Evolutionary conservation across 2,888 invertebrate genomes (phyloP).

Genomic region (Amblyjoppa proteus): DNA sequence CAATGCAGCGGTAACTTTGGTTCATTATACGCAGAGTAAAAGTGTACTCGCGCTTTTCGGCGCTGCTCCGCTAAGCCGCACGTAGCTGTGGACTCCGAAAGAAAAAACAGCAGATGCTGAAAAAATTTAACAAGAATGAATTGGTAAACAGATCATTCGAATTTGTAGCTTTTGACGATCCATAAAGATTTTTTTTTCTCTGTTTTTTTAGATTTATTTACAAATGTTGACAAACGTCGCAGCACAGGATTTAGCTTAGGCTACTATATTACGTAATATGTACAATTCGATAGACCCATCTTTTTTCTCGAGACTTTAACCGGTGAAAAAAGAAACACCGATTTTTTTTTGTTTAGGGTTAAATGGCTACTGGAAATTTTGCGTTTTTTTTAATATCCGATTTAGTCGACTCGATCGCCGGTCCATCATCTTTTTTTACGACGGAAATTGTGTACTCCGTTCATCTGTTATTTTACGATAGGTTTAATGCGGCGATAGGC

Average conservation of each 20-base stretch:
- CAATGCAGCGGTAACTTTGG: constrained; percentile 71
- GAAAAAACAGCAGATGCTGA: background rate
- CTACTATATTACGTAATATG: constrained; percentile 46
- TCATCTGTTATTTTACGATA: background rate
- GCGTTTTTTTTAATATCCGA: background rate
- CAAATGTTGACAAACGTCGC: constrained; percentile 60
- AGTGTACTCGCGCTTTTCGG: constrained; percentile 28
- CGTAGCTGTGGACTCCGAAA: background rate
- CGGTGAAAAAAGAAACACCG: constrained; percentile 10
- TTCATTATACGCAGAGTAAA: constrained; percentile 55
- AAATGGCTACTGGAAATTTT: background rate
- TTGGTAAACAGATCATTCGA: background rate
- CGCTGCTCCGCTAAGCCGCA: background rate
- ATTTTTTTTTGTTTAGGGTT: background rate
- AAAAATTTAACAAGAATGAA: background rate
- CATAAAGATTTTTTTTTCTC: constrained; percentile 46
- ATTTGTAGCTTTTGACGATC: constrained; percentile 2
- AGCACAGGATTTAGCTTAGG: constrained; percentile 30
- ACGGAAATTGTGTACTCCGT: constrained; percentile 3
- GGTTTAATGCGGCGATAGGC: background rate
- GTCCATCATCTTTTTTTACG: background rate
- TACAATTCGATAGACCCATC: constrained; percentile 51
- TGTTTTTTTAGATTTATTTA: constrained; percentile 57
- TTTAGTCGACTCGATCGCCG: background rate
- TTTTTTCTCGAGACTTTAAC: constrained; percentile 1